Evolutionary conservation across 2,113 vertebrate species (phyloP).

Genomic region (Leuciscus idus): DNA sequence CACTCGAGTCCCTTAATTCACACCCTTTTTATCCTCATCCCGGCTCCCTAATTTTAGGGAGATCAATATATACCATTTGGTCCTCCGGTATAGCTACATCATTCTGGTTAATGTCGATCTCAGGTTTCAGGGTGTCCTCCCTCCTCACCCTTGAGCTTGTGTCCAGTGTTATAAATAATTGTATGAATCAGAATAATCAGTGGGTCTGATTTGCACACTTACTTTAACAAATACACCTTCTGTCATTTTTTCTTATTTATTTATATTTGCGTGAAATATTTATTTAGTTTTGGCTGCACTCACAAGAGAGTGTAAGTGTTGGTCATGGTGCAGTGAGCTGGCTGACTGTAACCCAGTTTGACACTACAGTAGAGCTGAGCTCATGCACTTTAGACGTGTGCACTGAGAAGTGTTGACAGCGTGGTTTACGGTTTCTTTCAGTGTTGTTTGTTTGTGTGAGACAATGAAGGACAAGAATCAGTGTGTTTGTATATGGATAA

Average conservation of each 20-base stretch:
- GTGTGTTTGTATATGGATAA: neutral
- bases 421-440: neutral
- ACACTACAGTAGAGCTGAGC: slow-evolving; percentile 11
- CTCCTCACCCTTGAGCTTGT: neutral
- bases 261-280: neutral
- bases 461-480: neutral
- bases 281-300: slow-evolving; percentile 11
- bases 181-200: neutral
- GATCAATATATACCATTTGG: neutral
- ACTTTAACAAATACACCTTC: neutral
- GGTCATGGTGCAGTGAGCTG: neutral
- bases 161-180: neutral
- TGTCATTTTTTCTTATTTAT: neutral
- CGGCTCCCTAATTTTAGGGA: neutral
- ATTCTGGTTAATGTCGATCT: neutral
- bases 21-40: neutral
- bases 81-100: slow-evolving; percentile 1
- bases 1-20: neutral
- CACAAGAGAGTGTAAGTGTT: slow-evolving; percentile 52
- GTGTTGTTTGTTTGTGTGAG: neutral
- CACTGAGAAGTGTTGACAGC: neutral
- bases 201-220: neutral
- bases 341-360: slow-evolving; percentile 23
- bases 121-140: neutral
- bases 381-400: slow-evolving; percentile 6